Conservation (phyloP, 2,888 invertebrate genomes). For the Zootermopsis nevadensis region DNA sequence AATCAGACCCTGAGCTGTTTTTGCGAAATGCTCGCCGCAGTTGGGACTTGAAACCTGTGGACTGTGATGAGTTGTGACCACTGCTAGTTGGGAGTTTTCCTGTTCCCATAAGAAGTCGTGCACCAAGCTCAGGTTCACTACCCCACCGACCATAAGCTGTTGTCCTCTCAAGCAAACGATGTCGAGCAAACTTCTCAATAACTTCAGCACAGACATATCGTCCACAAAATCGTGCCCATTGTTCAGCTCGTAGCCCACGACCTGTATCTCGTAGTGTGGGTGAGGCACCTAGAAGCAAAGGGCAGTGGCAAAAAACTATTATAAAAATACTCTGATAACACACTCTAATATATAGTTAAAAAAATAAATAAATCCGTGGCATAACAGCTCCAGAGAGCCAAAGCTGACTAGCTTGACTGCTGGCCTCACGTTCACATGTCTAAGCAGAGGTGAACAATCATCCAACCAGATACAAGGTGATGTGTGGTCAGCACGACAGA, state of each 20-base stretch:
- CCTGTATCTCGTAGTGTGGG: slow-evolving; percentile 75
- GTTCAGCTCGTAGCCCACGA: slow-evolving; percentile 75
- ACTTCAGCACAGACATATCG: slow-evolving; percentile 77
- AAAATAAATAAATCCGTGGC: too few species aligned
- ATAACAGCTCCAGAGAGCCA: too few species aligned
- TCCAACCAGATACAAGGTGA: too few species aligned
- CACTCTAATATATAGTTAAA: too few species aligned
- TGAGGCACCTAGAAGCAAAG: slow-evolving; percentile 70
- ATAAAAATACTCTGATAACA: too few species aligned
- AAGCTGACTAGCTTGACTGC: too few species aligned
- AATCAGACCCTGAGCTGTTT: slow-evolving; percentile 60
- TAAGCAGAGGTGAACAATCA: too few species aligned
- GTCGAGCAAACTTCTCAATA: slow-evolving; percentile 74
- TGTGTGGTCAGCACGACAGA: too few species aligned
- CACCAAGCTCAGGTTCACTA: slow-evolving; percentile 70
- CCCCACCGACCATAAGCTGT: slow-evolving; percentile 70
- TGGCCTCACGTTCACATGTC: too few species aligned
- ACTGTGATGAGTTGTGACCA: slow-evolving; percentile 50
- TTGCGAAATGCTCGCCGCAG: slow-evolving; percentile 70
- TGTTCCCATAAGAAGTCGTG: slow-evolving; percentile 57
- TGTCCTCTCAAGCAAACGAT: slow-evolving; percentile 68
- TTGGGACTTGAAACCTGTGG: slow-evolving; percentile 67
- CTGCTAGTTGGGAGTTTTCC: slow-evolving; percentile 27
- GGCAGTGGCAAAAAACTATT: too few species aligned
- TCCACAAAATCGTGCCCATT: slow-evolving; percentile 81